Conservation (phyloP, 1,140 invertebrate genomes). For the Nephila pilipes region DNA sequence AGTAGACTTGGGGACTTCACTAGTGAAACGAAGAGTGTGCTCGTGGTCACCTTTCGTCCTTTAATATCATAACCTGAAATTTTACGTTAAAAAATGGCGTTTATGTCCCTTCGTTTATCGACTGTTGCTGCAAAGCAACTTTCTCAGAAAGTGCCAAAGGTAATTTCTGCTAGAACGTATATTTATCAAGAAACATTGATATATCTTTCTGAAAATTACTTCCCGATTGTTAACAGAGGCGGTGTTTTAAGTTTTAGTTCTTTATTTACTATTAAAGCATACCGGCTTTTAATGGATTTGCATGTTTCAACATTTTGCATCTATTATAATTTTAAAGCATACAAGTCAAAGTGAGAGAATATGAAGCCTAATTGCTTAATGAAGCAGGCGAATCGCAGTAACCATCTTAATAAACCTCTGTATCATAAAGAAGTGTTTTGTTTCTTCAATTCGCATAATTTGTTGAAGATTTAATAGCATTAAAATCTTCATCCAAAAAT, state of each 20-base stretch:
- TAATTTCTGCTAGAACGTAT: conserved; percentile 80
- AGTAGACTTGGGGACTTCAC: conserved; percentile 62
- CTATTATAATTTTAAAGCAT: too few relatives aligned
- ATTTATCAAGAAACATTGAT: not conserved
- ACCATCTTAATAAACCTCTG: too few relatives aligned
- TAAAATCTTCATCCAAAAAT: too few relatives aligned
- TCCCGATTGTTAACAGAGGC: not conserved
- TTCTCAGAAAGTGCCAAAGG: conserved; percentile 90
- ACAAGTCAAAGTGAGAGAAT: too few relatives aligned
- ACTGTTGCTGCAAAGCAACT: conserved; percentile 90
- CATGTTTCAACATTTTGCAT: too few relatives aligned
- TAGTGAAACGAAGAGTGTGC: conserved; percentile 51
- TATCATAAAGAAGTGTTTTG: too few relatives aligned
- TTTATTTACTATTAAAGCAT: too few relatives aligned
- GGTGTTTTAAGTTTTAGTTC: not conserved
- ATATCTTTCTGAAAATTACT: not conserved
- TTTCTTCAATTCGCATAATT: too few relatives aligned
- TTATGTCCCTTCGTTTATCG: conserved; percentile 91
- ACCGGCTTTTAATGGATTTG: too few relatives aligned
- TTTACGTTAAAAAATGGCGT: conserved; percentile 84
- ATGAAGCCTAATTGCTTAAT: too few relatives aligned
- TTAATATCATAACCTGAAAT: conserved; percentile 26
- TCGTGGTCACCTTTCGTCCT: conserved; percentile 77
- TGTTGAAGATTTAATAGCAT: too few relatives aligned
- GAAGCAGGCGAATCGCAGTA: too few relatives aligned